Base-by-base conservation (phyloP, 2,888 invertebrate genomes). In the Caenorhabditis doughertyi region DNA sequence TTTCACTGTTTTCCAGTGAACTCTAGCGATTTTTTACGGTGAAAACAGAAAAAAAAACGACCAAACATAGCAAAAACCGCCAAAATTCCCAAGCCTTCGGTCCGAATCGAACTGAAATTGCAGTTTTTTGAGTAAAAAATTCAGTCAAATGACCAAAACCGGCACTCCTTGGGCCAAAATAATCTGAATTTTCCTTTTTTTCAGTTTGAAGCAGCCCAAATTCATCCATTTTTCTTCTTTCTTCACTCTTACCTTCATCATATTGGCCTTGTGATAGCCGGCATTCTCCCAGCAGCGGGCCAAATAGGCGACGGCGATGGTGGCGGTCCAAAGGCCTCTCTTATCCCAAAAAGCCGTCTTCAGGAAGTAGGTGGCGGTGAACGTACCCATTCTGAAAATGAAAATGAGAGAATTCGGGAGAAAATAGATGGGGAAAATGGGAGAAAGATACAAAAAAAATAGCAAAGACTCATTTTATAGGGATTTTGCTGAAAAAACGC, bases 191-290 rank as follows among this genome's bases (percentile, higher is more conserved):
- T 32, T 9, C 32, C 4, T 7, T 32, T 9, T 32, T 32, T 32
- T 32, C 9, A 32, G 32, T 9, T 32, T 32, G 9, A 32, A 32
- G 9, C 9, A 7, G 32, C 32, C 32, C 4, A 32, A 32, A 32
- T 7, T 32, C 9, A 32, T n/a, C n/a, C n/a, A n/a, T n/a, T n/a
- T n/a, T n/a, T n/a, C n/a, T n/a, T n/a, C n/a, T n/a, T n/a, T n/a
- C n/a, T n/a, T n/a, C n/a, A n/a, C n/a, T n/a, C n/a, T 23, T 13
- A 86, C 89, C 81, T 89, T 89, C 89, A 89, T 89, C 89, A 89
- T 86, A 56, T 81, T 76, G 42, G 86, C 83, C 55, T 88, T 89
- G 35, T 80, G 64, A 49, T 84, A 80, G 27, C 86, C 88, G 62
- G 85, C 83, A 39, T 80, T 65, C 27, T 89, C 87, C 85, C 86